These are phyloP conservation scores for Fregata magnificens DNA, from an alignment of 2,113 vertebrate genomes.

Conservation along the genomic window DNA sequence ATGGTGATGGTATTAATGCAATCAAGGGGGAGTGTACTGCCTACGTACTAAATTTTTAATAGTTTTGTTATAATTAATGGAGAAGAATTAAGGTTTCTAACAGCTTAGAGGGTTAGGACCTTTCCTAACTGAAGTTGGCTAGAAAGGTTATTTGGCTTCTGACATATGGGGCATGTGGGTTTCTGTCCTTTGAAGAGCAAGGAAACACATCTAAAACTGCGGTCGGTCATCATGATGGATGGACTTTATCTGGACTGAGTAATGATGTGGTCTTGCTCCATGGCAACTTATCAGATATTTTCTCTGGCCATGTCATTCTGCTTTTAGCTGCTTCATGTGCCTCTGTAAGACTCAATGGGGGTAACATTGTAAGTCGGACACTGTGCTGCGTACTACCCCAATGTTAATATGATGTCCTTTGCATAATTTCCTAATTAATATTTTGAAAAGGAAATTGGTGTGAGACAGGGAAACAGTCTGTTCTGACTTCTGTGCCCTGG, in stretches of 20 bases:
- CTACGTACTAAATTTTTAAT: background rate
- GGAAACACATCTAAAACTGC: background rate
- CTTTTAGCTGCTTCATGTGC: background rate
- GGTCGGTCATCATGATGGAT: fast-evolving
- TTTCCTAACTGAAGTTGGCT: background rate
- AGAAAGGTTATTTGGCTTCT: background rate
- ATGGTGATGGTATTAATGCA: background rate
- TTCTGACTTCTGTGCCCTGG: background rate
- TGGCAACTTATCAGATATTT: fast-evolving
- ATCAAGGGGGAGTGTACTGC: background rate
- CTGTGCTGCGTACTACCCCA: background rate
- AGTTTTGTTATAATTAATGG: background rate
- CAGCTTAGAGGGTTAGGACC: background rate
- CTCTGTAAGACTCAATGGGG: background rate
- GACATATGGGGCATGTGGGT: fast-evolving
- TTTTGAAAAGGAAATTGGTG: background rate
- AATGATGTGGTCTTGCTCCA: background rate
- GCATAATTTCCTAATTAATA: background rate
- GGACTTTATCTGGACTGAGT: background rate
- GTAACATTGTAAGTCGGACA: background rate
- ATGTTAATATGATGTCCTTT: background rate
- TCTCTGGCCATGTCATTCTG: background rate
- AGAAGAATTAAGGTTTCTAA: background rate
- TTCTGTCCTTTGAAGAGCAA: background rate
- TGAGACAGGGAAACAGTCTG: background rate